Evolutionary conservation across 2,888 invertebrate species (phyloP).

Genomic region (Tetragonisca angustula): DNA sequence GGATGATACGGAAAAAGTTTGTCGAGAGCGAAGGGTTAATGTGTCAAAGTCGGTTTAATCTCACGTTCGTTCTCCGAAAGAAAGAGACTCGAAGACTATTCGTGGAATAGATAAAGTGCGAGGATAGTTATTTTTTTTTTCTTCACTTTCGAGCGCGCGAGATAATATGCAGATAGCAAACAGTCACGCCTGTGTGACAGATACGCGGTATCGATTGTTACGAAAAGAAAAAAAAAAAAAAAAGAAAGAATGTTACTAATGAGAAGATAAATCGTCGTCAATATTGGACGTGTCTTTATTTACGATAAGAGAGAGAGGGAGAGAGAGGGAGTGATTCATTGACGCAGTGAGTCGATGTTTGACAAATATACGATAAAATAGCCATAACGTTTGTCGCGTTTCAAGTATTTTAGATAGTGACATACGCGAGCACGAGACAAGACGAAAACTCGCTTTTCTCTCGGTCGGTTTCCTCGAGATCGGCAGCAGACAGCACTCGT

Average conservation of each 20-base stretch:
- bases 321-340: background rate
- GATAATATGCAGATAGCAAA: background rate
- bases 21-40: no score
- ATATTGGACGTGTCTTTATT: background rate
- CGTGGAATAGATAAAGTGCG: background rate
- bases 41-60: no score
- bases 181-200: background rate
- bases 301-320: no score
- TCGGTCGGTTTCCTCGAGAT: conserved; percentile 1
- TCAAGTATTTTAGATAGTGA: no score
- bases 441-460: background rate
- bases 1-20: no score
- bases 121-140: background rate
- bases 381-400: background rate
- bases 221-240: no score
- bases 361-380: background rate
- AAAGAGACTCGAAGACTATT: background rate
- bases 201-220: background rate
- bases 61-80: no score
- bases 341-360: background rate
- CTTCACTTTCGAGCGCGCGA: background rate
- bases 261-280: background rate
- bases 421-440: no score
- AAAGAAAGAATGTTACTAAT: background rate
- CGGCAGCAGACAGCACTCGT: background rate